Percentiles rank a stretch among this genome's conserved stretches.
These are phyloP conservation scores for Drosophila sproati DNA, from an alignment of 1,140 invertebrate genomes.

Conservation along the genomic window DNA sequence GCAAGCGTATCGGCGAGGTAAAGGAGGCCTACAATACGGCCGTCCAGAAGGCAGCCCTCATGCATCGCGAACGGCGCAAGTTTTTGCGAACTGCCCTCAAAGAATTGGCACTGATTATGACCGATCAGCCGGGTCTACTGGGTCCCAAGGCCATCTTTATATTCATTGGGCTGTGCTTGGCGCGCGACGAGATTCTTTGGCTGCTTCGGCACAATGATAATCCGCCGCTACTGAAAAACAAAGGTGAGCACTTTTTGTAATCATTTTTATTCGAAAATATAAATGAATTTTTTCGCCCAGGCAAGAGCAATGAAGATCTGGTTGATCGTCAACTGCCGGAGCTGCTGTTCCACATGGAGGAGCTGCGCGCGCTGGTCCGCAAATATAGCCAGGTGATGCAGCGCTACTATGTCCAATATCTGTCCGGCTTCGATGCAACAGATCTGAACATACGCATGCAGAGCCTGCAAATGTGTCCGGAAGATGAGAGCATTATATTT, in stretches of 20 bases:
- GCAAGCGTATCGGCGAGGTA: slow-evolving; percentile 96
- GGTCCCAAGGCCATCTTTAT: slow-evolving; percentile 98
- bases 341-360: slow-evolving; percentile 98
- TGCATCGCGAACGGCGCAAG: slow-evolving; percentile 97
- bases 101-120: slow-evolving; percentile 97
- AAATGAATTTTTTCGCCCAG: slow-evolving; percentile 25
- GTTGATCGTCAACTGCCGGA: slow-evolving; percentile 98
- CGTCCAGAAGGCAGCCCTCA: slow-evolving; percentile 94
- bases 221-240: slow-evolving; percentile 93
- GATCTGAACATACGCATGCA: slow-evolving; percentile 96
- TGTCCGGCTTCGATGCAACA: slow-evolving; percentile 97
- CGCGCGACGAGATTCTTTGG: slow-evolving; percentile 99
- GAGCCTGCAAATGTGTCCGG: slow-evolving; percentile 92
- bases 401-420: slow-evolving; percentile 98
- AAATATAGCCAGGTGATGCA: slow-evolving; percentile 99
- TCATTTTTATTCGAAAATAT: background rate
- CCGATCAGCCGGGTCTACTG: slow-evolving; percentile 98
- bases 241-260: slow-evolving; percentile 85
- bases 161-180: slow-evolving; percentile 97
- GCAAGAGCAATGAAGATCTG: slow-evolving; percentile 93
- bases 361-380: slow-evolving; percentile 95
- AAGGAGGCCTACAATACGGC: slow-evolving; percentile 97
- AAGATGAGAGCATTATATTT: slow-evolving; percentile 97
- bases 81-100: slow-evolving; percentile 97
- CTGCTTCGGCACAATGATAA: slow-evolving; percentile 98